Evolutionary conservation across 2,888 invertebrate species (phyloP), one percentile per base, ranked within the genome.

Genomic region (Tenodera sinensis): DNA sequence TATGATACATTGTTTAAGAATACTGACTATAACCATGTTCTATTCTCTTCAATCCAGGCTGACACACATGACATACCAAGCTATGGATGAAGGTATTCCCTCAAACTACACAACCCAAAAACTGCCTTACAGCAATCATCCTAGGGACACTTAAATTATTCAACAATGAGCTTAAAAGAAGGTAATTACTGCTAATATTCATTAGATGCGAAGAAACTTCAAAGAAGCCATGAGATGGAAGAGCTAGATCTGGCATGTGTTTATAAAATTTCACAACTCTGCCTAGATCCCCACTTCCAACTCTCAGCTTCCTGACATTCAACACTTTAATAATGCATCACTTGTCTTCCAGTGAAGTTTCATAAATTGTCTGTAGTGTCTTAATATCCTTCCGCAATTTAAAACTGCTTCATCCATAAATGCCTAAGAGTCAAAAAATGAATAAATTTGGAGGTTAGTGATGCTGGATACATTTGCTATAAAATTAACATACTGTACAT

Each of bases 181-280:
- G 54, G 15, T 20, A 20, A 71, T 15, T 71, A 71, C 20, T 71
- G 20, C 20, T 71, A 71, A 71, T 71, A 20, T 71, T 25, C 54
- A 71, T 71, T 20, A 71, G 47, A 71, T 15, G 83, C 47, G 90
- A 42, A n/a, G 89, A 81, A 7, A 89, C 14, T 83, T 85, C 90
- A 87, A 85, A 83, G 88, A 88, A 91, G 93, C 93, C 92, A 93
- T 95, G 95, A 96, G 96, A 95, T 96, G 96, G 96, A 96, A 96
- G 96, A 96, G 95, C 95, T 96, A 96, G 96, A 96, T 96, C 96
- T 96, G 96, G 95, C 96, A 96, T 92, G 47, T 83, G 28, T 90
- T 28, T 91, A 92, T 92, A 91, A 90, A 91, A 91, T 90, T 91
- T 91, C 91, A 91, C 91, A 92, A 92, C 92, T 92, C 92, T 95